Evolutionary conservation across 1,140 invertebrate species (phyloP).

Genomic region (Prorops nasuta): DNA sequence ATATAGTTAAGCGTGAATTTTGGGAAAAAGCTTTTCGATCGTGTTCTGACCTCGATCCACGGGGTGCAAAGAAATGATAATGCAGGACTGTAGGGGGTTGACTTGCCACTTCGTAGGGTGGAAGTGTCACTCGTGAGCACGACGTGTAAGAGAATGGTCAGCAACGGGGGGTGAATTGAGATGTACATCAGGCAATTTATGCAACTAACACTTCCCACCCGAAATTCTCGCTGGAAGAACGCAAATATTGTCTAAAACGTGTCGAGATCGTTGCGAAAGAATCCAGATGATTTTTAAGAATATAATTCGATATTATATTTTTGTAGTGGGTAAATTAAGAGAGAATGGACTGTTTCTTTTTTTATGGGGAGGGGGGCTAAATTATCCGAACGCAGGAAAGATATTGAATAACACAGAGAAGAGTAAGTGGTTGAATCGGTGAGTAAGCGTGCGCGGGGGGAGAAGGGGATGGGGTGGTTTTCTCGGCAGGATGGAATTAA

Average conservation of each 20-base stretch:
- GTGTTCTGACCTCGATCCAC: neutral
- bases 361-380: too few species aligned
- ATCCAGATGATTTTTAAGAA: too few species aligned
- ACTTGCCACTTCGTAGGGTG: too few species aligned
- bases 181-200: conserved; percentile 49
- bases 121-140: conserved; percentile 36
- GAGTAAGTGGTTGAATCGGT: neutral
- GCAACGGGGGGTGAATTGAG: conserved; percentile 48
- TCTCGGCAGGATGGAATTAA: neutral
- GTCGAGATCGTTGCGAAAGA: conserved; percentile 5
- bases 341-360: too few species aligned
- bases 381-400: too few species aligned
- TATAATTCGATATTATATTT: too few species aligned
- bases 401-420: too few species aligned
- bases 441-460: neutral
- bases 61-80: conserved; percentile 35
- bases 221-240: conserved; percentile 34
- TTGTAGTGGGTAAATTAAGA: too few species aligned
- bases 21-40: too few species aligned
- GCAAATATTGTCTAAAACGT: conserved; percentile 25
- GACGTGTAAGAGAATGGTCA: conserved; percentile 45
- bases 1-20: too few species aligned
- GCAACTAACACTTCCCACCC: conserved; percentile 37
- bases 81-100: conserved; percentile 24
- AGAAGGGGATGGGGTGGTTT: neutral